Evolutionary conservation across 2,888 invertebrate genomes (phyloP).

Genomic region (Chironomus tentans): DNA sequence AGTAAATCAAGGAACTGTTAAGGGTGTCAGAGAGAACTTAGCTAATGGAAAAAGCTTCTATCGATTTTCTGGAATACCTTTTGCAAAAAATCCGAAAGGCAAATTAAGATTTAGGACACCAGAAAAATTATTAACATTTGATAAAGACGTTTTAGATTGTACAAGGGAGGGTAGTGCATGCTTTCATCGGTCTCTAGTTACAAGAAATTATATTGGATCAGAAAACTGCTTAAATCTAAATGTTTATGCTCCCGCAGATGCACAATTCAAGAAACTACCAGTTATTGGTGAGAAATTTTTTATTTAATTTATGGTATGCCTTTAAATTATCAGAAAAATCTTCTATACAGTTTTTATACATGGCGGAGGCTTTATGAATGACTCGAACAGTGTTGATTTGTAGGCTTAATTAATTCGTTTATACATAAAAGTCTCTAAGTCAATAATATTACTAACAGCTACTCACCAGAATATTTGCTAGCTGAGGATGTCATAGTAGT

Average conservation of each 20-base stretch:
- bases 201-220: constrained; percentile 33
- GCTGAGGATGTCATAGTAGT: constrained; percentile 39
- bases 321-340: too few species aligned
- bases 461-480: constrained; percentile 36
- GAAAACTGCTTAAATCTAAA: constrained; percentile 40
- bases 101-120: constrained; percentile 40
- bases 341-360: constrained; percentile 37
- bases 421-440: too few species aligned
- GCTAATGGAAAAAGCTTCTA: constrained; percentile 41
- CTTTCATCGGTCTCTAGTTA: constrained; percentile 36
- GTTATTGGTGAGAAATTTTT: constrained; percentile 32
- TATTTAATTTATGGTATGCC: too few species aligned
- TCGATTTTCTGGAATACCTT: constrained; percentile 48
- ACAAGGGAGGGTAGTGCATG: constrained; percentile 35
- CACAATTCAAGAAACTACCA: constrained; percentile 30
- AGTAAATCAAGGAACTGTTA: constrained; percentile 44
- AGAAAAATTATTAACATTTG: constrained; percentile 34
- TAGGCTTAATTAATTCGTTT: constrained; percentile 28
- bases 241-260: constrained; percentile 35
- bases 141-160: constrained; percentile 35
- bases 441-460: constrained; percentile 30
- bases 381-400: constrained; percentile 37
- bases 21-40: constrained; percentile 41
- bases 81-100: constrained; percentile 49
- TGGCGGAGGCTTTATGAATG: constrained; percentile 38